Percentiles rank a stretch among this genome's conserved stretches.
These are phyloP conservation scores for Parauchenoglanis ngamensis DNA, from an alignment of 2,797 vertebrate species.

Conservation along the genomic window DNA sequence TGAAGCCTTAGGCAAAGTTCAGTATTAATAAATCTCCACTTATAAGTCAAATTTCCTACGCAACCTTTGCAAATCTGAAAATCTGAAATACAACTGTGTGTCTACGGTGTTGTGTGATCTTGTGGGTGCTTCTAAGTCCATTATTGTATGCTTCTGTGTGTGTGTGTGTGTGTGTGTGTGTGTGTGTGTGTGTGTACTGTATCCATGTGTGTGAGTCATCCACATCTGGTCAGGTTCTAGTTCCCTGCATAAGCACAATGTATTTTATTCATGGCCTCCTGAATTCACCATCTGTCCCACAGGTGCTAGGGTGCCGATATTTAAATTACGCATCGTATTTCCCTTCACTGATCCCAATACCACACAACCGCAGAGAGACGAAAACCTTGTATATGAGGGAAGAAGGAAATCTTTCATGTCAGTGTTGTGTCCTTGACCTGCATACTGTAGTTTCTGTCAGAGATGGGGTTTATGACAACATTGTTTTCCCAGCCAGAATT, in stretches of 20 bases:
- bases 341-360: background rate
- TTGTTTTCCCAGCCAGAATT: background rate
- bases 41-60: background rate
- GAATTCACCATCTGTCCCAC: constrained; percentile 67
- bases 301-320: constrained; percentile 46
- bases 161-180: constrained; percentile 3
- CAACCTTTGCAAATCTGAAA: too few relatives aligned
- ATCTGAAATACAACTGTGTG: background rate
- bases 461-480: background rate
- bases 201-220: constrained; percentile 52
- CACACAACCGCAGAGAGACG: background rate
- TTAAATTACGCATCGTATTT: constrained; percentile 4
- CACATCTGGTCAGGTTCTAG: constrained; percentile 66
- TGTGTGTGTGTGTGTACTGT: constrained; percentile 30
- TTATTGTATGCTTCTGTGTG: constrained; percentile 21
- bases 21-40: background rate
- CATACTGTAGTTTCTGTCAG: background rate
- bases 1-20: background rate
- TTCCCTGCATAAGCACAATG: constrained; percentile 39
- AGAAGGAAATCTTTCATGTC: background rate
- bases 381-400: background rate
- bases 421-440: background rate
- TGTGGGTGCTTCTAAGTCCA: background rate
- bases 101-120: background rate
- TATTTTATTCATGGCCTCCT: constrained; percentile 37